These are phyloP conservation scores for Polypedilum pembai DNA, from an alignment of 1,140 invertebrate genomes.

Conservation along the genomic window DNA sequence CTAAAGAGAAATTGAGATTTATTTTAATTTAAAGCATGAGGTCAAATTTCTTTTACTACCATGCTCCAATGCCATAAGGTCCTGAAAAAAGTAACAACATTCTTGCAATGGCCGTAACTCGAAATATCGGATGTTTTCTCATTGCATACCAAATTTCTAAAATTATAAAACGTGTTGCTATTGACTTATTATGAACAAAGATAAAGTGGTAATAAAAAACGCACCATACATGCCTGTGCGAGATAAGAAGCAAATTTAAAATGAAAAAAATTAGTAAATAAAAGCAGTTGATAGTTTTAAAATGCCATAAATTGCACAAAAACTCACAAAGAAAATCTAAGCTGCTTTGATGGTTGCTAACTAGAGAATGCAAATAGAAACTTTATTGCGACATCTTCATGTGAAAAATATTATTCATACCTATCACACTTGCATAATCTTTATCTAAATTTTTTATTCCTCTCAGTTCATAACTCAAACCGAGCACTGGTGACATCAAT, in stretches of 20 bases:
- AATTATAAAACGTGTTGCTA: slow-evolving; percentile 47
- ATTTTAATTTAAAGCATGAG: too few species aligned
- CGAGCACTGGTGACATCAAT: slow-evolving; percentile 62
- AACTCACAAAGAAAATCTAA: slow-evolving; percentile 67
- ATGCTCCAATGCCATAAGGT: slow-evolving; percentile 82
- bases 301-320: not conserved
- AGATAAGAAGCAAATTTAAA: slow-evolving; percentile 6
- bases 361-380: slow-evolving; percentile 34
- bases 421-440: slow-evolving; percentile 67
- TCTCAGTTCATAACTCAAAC: slow-evolving; percentile 69
- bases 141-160: slow-evolving; percentile 83
- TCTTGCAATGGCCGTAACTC: slow-evolving; percentile 77
- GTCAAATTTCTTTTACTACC: slow-evolving; percentile 44
- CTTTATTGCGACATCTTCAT: too few species aligned
- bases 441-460: slow-evolving; percentile 68
- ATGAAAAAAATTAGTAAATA: not conserved
- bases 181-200: not conserved
- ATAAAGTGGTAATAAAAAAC: not conserved
- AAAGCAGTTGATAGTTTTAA: too few species aligned
- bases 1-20: too few species aligned
- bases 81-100: slow-evolving; percentile 82
- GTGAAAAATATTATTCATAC: too few species aligned
- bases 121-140: slow-evolving; percentile 53
- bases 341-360: slow-evolving; percentile 82
- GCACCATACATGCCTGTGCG: slow-evolving; percentile 52